These are phyloP conservation scores for Silvanus unidentatus DNA, from an alignment of 2,888 invertebrate genomes.

Conservation along the genomic window DNA sequence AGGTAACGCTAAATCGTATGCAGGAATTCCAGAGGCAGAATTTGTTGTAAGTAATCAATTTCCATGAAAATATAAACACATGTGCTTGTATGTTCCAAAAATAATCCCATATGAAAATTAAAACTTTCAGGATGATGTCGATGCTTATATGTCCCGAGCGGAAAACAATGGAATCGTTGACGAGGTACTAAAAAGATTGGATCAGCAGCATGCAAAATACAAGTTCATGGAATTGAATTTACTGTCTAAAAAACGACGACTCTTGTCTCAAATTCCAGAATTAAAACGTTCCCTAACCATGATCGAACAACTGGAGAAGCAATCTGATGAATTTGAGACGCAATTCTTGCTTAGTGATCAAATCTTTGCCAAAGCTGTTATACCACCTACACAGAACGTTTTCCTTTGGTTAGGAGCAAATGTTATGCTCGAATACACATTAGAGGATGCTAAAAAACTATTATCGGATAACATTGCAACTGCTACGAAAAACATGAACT, in stretches of 20 bases:
- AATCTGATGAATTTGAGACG: constrained; percentile 76
- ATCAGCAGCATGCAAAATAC: constrained; percentile 93
- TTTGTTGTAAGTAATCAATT: constrained; percentile 67
- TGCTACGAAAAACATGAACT: constrained; percentile 75
- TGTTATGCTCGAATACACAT: constrained; percentile 93
- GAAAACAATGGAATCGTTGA: constrained; percentile 81
- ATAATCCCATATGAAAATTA: constrained; percentile 6
- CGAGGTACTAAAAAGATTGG: constrained; percentile 75
- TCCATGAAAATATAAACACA: constrained; percentile 2
- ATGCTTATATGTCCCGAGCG: constrained; percentile 78
- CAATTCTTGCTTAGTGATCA: constrained; percentile 91
- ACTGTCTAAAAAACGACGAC: constrained; percentile 74
- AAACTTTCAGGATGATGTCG: constrained; percentile 80
- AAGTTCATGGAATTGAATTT: constrained; percentile 96
- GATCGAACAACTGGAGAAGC: constrained; percentile 79
- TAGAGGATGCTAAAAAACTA: constrained; percentile 83
- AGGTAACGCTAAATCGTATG: constrained; percentile 57
- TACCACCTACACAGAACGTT: constrained; percentile 86
- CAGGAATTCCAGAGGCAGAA: constrained; percentile 81
- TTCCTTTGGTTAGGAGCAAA: constrained; percentile 83
- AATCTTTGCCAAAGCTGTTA: constrained; percentile 68
- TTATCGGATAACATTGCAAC: constrained; percentile 77
- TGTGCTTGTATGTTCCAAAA: constrained; percentile 17
- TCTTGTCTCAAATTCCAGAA: constrained; percentile 92
- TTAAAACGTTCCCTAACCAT: constrained; percentile 85